These are phyloP conservation scores for Myotis lucifugus DNA, from an alignment of 2,113 vertebrate species.

Conservation along the genomic window DNA sequence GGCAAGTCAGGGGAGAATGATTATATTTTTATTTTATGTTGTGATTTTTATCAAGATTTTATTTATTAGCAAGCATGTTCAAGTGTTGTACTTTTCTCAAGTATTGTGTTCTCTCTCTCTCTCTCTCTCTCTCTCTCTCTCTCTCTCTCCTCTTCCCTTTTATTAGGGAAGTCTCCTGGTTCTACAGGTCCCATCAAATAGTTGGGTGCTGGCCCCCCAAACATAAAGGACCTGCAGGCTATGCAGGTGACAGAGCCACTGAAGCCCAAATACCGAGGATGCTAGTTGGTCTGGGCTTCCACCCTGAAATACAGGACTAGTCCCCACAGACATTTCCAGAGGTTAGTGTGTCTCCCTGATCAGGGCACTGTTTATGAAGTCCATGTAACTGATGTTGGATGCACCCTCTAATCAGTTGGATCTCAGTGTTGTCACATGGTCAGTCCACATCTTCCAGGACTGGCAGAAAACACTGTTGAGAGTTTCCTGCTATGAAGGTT, in stretches of 20 bases:
- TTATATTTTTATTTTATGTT: background rate
- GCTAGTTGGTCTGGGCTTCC: too few relatives aligned
- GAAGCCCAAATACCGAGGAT: background rate
- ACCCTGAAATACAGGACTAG: background rate
- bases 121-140: too few relatives aligned
- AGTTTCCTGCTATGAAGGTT: rapidly evolving
- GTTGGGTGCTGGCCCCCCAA: background rate
- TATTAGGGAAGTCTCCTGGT: background rate
- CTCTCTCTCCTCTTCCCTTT: too few relatives aligned
- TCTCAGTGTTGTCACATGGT: rapidly evolving
- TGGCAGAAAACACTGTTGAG: rapidly evolving
- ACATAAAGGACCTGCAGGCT: too few relatives aligned
- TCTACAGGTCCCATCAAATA: background rate
- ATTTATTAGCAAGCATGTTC: background rate
- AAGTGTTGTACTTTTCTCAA: background rate
- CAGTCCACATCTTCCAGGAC: background rate
- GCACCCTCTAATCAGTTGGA: background rate
- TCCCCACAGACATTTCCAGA: background rate
- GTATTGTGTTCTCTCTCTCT: too few relatives aligned
- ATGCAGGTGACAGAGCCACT: rapidly evolving
- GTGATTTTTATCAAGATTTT: background rate
- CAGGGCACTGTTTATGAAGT: background rate
- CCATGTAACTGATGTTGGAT: rapidly evolving
- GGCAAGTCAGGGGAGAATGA: background rate
- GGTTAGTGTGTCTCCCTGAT: background rate